Conservation (phyloP, 2,797 vertebrate genomes). For the Sebastes kiyomatsui region DNA sequence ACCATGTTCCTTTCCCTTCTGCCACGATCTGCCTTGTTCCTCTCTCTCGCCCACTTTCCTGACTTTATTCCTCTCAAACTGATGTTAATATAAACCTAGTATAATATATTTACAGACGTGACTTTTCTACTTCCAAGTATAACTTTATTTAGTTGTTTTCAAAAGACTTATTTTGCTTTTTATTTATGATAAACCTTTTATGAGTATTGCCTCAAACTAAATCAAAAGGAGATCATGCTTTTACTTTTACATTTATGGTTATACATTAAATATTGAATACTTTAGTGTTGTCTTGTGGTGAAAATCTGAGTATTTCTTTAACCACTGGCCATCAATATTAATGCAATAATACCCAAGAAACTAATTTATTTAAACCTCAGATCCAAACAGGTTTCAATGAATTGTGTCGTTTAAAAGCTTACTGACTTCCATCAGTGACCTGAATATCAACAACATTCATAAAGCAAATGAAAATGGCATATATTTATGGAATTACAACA, state of each 20-base stretch:
- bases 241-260: background rate
- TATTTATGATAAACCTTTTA: background rate
- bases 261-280: background rate
- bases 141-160: background rate
- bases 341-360: background rate
- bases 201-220: background rate
- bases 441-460: background rate
- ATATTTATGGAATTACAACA: background rate
- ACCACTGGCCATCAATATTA: background rate
- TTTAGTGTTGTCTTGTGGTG: background rate
- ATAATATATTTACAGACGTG: background rate
- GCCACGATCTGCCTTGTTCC: background rate
- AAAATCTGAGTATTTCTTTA: background rate
- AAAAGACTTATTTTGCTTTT: background rate
- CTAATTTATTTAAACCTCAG: conserved; percentile 3
- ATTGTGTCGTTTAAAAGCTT: conserved; percentile 3
- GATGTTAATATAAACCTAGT: background rate
- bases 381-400: background rate
- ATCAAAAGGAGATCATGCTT: background rate
- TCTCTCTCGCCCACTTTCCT: background rate
- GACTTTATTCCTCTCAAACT: background rate
- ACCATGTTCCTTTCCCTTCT: background rate
- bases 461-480: background rate
- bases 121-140: background rate
- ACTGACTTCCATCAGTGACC: background rate